Evolutionary conservation across 2,797 vertebrate genomes (phyloP), one percentile per base, ranked within the genome.

Genomic region (Jordanella pulchra): DNA sequence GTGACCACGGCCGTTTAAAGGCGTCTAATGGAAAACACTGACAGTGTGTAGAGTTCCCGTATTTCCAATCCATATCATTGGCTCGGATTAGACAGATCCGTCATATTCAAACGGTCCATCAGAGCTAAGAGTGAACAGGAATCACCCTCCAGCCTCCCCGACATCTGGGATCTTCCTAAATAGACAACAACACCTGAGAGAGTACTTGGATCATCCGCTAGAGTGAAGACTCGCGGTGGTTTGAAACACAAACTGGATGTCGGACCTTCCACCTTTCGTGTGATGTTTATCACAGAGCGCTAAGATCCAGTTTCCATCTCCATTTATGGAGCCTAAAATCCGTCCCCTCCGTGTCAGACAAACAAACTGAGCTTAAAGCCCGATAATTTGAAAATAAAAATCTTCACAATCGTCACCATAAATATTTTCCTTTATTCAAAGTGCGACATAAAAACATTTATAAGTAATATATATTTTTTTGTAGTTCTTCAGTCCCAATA

Each of bases 81-180:
- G 78, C 66, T 72, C 18, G 32, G 30, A 21, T 76, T 72, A 78
- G 80, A 71, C 21, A 13, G 48, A 75, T 71, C 76, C 71, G 75
- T 79, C 68, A 69, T 74, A 61, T 67, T 67, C 54, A 35, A 80
- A 63, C 79, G 48, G 58, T 13, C 61, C 73, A 65, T 73, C 72
- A 69, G 78, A 76, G 60, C 60, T 25, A 35, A 77, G 80, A 67
- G 67, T n/a, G 74, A 66, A 71, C 12, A 32, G 66, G 50, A 69
- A 58, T 27, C 71, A 61, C 13, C 5, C 23, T 44, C 39, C 74
- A 80, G 75, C n/a, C 67, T 65, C 47, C 39, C 30, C 53, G 80
- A 87, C 85, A 82, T 86, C 87, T 88, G 69, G 73, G 18, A 73
- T 80, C 77, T 74, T 83, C 71, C 77, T 89, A 85, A 86, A 83